Percentiles rank a stretch among this genome's conserved stretches.
Conservation (phyloP, 2,797 vertebrate genomes). For the Bradypodion ventrale region DNA sequence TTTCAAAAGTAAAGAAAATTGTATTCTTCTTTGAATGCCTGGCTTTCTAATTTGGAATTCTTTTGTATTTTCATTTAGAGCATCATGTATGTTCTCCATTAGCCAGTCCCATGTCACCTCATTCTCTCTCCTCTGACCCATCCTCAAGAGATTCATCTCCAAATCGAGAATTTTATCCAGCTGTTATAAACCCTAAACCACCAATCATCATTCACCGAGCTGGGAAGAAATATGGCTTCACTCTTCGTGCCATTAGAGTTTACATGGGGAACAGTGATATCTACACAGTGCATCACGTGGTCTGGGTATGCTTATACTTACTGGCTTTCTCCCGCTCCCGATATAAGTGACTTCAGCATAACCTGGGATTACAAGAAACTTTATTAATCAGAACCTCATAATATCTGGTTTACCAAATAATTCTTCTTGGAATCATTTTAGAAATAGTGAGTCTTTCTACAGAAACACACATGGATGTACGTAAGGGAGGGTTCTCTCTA, state of each 20-base stretch:
- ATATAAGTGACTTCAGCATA: neutral
- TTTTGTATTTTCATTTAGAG: constrained; percentile 79
- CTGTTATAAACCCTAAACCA: constrained; percentile 82
- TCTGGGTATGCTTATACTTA: constrained; percentile 88
- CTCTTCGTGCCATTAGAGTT: constrained; percentile 92
- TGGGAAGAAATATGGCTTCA: constrained; percentile 98
- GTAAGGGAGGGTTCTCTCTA: constrained; percentile 23
- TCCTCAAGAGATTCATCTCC: constrained; percentile 97
- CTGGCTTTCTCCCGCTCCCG: neutral
- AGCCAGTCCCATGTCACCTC: constrained; percentile 97
- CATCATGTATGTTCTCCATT: constrained; percentile 91
- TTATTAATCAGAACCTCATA: neutral
- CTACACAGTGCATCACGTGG: constrained; percentile 97
- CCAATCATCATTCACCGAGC: constrained; percentile 91
- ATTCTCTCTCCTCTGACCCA: constrained; percentile 95
- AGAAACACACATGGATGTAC: constrained; percentile 20
- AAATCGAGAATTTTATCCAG: constrained; percentile 91
- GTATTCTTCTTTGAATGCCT: constrained; percentile 50
- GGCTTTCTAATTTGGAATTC: constrained; percentile 65
- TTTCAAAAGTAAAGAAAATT: constrained; percentile 45
- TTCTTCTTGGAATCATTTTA: constrained; percentile 23
- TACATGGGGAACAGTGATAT: constrained; percentile 96
- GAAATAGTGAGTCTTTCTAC: constrained; percentile 41
- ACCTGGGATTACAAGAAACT: neutral
- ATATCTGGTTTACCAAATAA: neutral